phyloP scores from a whole-genome alignment of 2,888 invertebrate species.

The Escarpia spicata region DNA sequence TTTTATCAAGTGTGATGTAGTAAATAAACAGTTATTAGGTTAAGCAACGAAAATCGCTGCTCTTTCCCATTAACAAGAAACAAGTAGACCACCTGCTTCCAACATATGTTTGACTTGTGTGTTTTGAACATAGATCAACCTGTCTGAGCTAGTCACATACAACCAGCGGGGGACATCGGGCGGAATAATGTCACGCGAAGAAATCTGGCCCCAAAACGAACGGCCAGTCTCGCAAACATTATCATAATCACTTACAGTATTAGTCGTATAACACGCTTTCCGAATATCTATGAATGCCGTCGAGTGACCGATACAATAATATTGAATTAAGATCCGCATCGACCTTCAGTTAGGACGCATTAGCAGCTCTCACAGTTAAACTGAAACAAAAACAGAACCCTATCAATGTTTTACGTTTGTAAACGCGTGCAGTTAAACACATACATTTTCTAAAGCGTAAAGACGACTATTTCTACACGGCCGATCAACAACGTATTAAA shows the following conservation, averaged over 20 bases:
- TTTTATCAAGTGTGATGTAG: too few relatives aligned
- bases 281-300: neutral
- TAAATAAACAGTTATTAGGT: too few relatives aligned
- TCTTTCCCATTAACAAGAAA: too few relatives aligned
- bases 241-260: neutral
- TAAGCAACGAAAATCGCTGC: too few relatives aligned
- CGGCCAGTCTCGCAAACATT: neutral
- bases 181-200: neutral
- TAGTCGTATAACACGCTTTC: neutral
- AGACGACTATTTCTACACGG: neutral
- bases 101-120: neutral
- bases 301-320: neutral
- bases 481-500: neutral
- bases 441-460: neutral
- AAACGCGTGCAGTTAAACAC: neutral
- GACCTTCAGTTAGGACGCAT: neutral
- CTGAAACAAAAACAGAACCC: neutral
- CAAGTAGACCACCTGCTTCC: neutral
- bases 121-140: neutral
- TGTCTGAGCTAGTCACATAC: neutral
- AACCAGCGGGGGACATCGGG: neutral
- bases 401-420: neutral
- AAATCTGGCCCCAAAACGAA: neutral
- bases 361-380: neutral
- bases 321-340: neutral